Conservation (phyloP, 2,113 vertebrate species). For the Pogonocichla stellata region DNA sequence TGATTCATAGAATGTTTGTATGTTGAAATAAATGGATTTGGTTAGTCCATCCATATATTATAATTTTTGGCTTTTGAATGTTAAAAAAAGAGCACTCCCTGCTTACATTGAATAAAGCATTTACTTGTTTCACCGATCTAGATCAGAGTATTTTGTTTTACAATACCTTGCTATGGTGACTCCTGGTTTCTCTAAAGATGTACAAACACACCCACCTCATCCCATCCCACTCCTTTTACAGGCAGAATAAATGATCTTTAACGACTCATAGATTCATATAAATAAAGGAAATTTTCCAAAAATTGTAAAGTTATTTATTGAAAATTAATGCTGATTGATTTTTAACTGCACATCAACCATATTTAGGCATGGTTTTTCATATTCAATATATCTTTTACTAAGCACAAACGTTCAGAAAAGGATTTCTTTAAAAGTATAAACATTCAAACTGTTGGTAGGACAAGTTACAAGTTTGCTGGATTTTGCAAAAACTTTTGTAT, state of each 20-base stretch:
- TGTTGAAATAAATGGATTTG: not conserved
- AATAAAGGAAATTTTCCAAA: not conserved
- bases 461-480: not conserved
- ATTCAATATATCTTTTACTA: not conserved
- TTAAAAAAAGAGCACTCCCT: rapidly evolving
- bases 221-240: not conserved
- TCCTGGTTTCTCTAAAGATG: not conserved
- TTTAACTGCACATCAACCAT: not conserved
- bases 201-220: not conserved
- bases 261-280: not conserved
- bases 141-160: not conserved
- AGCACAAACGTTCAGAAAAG: not conserved
- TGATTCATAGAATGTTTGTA: not conserved
- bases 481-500: not conserved
- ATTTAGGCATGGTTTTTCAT: not conserved
- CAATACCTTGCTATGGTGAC: rapidly evolving
- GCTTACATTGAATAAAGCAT: not conserved
- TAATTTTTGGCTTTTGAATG: not conserved
- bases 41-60: not conserved
- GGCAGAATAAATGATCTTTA: not conserved
- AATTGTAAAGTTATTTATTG: not conserved
- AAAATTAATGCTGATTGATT: not conserved
- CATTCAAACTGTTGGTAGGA: not conserved
- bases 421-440: not conserved
- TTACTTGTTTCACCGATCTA: not conserved